phyloP scores from a whole-genome alignment of 2,113 vertebrate species.

The Dromiciops gliroides region DNA sequence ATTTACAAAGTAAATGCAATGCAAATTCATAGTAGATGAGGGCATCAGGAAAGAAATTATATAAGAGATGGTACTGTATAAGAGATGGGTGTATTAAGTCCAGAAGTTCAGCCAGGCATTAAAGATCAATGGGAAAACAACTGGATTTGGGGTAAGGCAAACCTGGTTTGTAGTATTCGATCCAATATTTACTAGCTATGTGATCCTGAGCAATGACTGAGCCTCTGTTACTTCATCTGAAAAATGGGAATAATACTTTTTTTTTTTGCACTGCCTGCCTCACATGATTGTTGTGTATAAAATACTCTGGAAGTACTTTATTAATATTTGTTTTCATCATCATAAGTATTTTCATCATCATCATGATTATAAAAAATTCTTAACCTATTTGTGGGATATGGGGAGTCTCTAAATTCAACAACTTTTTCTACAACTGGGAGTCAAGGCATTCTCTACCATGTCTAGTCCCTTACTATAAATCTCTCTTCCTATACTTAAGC shows the following conservation, averaged over 20 bases:
- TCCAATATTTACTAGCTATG: neutral
- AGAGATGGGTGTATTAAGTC: too few relatives aligned
- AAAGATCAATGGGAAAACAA: neutral
- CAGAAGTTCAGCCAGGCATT: neutral
- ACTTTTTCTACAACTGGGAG: conserved; percentile 28
- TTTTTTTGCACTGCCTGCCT: neutral
- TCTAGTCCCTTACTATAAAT: conserved; percentile 18
- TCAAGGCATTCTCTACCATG: neutral
- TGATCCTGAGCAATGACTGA: neutral
- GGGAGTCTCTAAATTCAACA: neutral
- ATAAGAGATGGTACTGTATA: neutral
- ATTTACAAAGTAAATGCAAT: neutral
- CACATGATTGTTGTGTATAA: neutral
- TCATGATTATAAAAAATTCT: neutral
- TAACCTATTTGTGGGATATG: neutral
- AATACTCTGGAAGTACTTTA: neutral
- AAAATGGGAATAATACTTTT: neutral
- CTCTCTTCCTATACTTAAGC: neutral
- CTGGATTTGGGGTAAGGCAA: neutral
- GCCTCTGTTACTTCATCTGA: neutral
- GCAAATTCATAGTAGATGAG: neutral
- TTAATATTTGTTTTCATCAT: neutral
- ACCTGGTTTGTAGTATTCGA: neutral
- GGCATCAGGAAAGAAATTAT: neutral
- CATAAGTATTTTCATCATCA: neutral